Percentiles rank a stretch among this genome's conserved stretches.
Evolutionary conservation across 2,888 invertebrate genomes (phyloP).

Genomic region (Melieria omissa): DNA sequence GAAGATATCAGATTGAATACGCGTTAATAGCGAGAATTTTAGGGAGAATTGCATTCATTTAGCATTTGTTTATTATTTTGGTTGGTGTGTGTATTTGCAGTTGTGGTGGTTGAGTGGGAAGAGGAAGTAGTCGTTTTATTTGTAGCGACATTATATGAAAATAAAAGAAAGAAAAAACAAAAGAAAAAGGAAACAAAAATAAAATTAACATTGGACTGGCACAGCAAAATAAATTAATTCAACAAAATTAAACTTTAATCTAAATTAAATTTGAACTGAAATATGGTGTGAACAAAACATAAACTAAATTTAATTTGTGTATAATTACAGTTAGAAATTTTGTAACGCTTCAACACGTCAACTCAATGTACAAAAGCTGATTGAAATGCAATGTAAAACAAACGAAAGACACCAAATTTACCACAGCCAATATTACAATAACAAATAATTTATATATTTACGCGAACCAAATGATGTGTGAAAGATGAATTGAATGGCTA

Average conservation of each 20-base stretch:
- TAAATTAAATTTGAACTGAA: slow-evolving; percentile 12
- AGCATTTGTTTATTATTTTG: slow-evolving; percentile 33
- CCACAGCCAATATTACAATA: slow-evolving; percentile 41
- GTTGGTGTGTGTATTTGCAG: slow-evolving; percentile 38
- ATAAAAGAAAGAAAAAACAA: slow-evolving; percentile 46
- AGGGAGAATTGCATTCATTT: slow-evolving; percentile 5
- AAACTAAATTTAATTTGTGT: not conserved
- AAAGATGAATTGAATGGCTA: no score
- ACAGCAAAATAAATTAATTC: slow-evolving; percentile 11
- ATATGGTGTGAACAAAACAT: slow-evolving; percentile 1
- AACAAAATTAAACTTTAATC: no score
- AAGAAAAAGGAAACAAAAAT: slow-evolving; percentile 42
- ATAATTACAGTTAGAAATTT: slow-evolving; percentile 38
- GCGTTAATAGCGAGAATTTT: slow-evolving; percentile 12
- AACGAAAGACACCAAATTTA: slow-evolving; percentile 30
- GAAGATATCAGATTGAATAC: slow-evolving; percentile 17
- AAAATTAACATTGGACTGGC: slow-evolving; percentile 41
- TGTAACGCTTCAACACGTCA: slow-evolving; percentile 20
- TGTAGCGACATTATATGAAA: slow-evolving; percentile 42
- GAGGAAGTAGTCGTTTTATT: slow-evolving; percentile 39
- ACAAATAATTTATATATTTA: slow-evolving; percentile 44
- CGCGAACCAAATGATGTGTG: not conserved
- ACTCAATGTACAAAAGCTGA: no score
- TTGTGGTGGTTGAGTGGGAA: slow-evolving; percentile 32
- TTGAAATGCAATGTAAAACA: slow-evolving; percentile 26